Conservation (phyloP, 2,113 vertebrate genomes). For the Mus pahari region DNA sequence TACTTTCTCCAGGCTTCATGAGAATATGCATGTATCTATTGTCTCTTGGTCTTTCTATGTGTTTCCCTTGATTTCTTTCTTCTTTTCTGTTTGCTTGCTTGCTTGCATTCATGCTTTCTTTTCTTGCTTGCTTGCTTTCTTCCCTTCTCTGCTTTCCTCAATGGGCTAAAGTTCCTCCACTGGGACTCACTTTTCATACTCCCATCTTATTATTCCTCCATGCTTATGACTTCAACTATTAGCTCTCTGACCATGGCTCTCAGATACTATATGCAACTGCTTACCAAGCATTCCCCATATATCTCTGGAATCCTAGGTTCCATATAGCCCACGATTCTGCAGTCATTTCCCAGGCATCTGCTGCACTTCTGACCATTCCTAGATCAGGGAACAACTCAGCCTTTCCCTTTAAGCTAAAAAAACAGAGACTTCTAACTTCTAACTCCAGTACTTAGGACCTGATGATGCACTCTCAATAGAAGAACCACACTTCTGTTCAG, state of each 20-base stretch:
- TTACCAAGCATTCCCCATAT: not conserved
- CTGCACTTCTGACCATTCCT: not conserved
- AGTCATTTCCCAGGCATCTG: not conserved
- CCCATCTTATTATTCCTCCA: not conserved
- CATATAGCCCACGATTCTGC: not conserved
- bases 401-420: not conserved
- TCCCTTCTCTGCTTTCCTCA: not conserved
- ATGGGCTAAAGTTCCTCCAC: not conserved
- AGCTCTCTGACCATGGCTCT: not conserved
- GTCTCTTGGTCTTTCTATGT: not conserved
- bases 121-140: not conserved
- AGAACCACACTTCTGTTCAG: not conserved
- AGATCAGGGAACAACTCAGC: not conserved
- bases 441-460: too few relatives aligned
- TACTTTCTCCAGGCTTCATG: not conserved
- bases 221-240: not conserved
- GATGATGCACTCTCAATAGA: not conserved
- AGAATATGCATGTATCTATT: not conserved
- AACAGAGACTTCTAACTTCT: not conserved
- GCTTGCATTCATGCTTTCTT: not conserved
- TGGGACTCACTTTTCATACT: not conserved
- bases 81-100: too few relatives aligned
- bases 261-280: not conserved
- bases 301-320: not conserved
- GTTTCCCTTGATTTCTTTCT: not conserved